Percentiles rank a stretch among this genome's conserved stretches.
Evolutionary conservation across 2,113 vertebrate genomes (phyloP).

Genomic region (Alexandromys fortis): DNA sequence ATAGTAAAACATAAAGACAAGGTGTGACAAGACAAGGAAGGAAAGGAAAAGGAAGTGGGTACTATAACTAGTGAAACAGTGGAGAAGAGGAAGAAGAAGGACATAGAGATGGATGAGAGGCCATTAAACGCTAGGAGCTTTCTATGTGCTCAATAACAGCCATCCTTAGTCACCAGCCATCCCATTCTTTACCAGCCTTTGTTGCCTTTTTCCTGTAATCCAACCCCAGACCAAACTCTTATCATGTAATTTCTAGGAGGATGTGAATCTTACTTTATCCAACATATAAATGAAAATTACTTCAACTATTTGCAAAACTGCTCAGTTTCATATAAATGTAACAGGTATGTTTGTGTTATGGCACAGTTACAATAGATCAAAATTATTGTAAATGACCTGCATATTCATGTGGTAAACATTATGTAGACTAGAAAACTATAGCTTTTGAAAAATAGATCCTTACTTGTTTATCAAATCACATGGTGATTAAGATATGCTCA

Average conservation of each 20-base stretch:
- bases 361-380: not conserved
- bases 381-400: not conserved
- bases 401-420: not conserved
- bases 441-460: not conserved
- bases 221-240: not conserved
- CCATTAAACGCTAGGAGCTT: not conserved
- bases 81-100: not conserved
- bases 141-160: not conserved
- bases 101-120: not conserved
- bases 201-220: not conserved
- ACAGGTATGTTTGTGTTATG: not conserved
- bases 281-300: conserved; percentile 12
- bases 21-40: not conserved
- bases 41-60: not conserved
- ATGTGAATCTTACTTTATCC: not conserved
- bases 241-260: not conserved
- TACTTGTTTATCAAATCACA: not conserved
- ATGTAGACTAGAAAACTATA: not conserved
- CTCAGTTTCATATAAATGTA: not conserved
- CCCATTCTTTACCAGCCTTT: not conserved
- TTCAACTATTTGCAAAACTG: not conserved
- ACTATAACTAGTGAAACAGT: not conserved
- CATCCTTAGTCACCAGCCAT: not conserved
- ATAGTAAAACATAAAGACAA: not conserved
- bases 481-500: not conserved